A percentile compares a stretch with the other conserved stretches of the same genome.
Evolutionary conservation across 1,140 invertebrate species (phyloP).

Genomic region (Eulimnadia texana): DNA sequence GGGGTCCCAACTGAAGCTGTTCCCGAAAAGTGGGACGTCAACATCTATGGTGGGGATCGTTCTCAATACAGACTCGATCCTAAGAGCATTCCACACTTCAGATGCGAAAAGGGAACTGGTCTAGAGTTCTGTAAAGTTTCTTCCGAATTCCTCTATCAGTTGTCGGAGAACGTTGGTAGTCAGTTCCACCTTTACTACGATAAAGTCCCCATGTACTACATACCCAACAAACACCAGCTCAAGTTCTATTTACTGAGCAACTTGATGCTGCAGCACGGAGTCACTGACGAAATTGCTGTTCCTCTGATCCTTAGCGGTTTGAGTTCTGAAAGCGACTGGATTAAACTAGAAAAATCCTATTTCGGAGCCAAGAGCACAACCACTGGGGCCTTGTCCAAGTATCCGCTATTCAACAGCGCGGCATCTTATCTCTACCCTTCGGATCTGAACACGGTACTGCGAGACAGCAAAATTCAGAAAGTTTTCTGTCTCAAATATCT

Average conservation of each 20-base stretch:
- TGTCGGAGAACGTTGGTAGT: slow-evolving; percentile 19
- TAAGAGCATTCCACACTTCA: slow-evolving; percentile 2
- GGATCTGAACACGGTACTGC: slow-evolving; percentile 23
- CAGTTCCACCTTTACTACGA: slow-evolving; percentile 23
- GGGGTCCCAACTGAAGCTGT: not conserved
- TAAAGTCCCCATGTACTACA: slow-evolving; percentile 24
- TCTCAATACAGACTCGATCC: slow-evolving; percentile 8
- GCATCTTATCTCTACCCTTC: slow-evolving; percentile 23
- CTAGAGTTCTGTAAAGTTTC: slow-evolving; percentile 17
- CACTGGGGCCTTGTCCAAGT: slow-evolving; percentile 1
- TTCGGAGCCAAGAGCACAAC: not conserved
- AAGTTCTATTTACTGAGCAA: slow-evolving; percentile 25
- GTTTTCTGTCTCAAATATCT: slow-evolving; percentile 24
- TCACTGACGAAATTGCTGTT: slow-evolving; percentile 24
- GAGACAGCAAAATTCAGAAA: slow-evolving; percentile 17
- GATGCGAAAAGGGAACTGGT: slow-evolving; percentile 15
- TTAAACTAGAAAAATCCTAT: slow-evolving; percentile 18
- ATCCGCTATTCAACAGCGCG: slow-evolving; percentile 14
- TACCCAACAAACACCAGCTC: slow-evolving; percentile 18
- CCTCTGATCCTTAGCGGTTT: slow-evolving; percentile 24
- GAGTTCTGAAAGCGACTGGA: slow-evolving; percentile 19
- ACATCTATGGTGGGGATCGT: slow-evolving; percentile 8
- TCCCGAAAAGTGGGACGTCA: not conserved
- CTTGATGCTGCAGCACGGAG: slow-evolving; percentile 24
- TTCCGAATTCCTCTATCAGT: slow-evolving; percentile 13